Evolutionary conservation across 2,888 invertebrate species (phyloP), one percentile per base, ranked within the genome.

Genomic region (Epinotia bilunana): DNA sequence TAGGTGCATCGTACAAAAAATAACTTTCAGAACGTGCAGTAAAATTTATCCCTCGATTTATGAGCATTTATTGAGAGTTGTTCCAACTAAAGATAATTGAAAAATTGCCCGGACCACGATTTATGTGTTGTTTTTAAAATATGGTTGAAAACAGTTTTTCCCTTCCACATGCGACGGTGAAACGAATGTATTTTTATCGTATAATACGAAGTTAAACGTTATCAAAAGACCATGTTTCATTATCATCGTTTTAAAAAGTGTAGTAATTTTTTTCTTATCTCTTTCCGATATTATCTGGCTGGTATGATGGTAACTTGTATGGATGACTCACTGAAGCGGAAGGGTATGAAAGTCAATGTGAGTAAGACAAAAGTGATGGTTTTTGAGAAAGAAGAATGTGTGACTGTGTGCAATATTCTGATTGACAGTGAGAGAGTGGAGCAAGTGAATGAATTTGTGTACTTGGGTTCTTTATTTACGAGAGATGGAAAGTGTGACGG

Each of bases 31-130:
- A 16, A 9, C 20, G 49, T 57, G 64, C 49, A 43, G 16, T 70
- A 65, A 58, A 71, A 71, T 71, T 74, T 69, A 58, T 63, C 74
- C 63, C 18, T 28, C 46, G 63, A 74, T 74, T 74, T 71, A 71
- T 71, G 53, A 73, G 64, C 49, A 39, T 63, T 73, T 60, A 49
- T 64, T 13, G 60, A 57, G 60, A 74, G 70, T 60, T 60, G 74
- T 58, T 46, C 39, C 60, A 62, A 55, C 68, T 73, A 53, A 64
- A 61, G 64, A 60, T 74, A 74, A 74, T 74, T 74, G 70, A 70
- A 65, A 74, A 71, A 74, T 74, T 60, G 70, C 74, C 13, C 64
- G 69, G 49, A 62, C 55, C 16, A 20, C 67, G 57, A 68, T 39
- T 57, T 57, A 68, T 33, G 18, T 39, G 46, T 20, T 6, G 13